phyloP scores from a whole-genome alignment of 1,140 invertebrate genomes.

The Drosophila arizonae region DNA sequence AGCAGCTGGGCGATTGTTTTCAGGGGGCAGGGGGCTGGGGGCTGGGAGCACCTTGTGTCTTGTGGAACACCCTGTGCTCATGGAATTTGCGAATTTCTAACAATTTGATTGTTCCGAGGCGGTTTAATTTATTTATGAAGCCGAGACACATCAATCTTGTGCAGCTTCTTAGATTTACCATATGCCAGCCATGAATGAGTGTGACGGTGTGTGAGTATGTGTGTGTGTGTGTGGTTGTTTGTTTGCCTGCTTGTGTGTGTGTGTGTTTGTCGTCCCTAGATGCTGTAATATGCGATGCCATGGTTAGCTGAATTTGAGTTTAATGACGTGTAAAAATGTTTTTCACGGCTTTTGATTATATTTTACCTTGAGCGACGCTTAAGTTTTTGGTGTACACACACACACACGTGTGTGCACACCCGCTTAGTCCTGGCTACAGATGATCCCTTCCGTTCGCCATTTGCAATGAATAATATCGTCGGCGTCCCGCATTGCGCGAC shows the following conservation, averaged over 20 bases:
- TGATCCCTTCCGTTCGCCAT: conserved; percentile 78
- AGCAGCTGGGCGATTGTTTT: background rate
- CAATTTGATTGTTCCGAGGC: conserved; percentile 27
- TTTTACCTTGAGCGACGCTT: conserved; percentile 76
- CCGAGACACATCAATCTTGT: conserved; percentile 71
- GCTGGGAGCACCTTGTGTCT: background rate
- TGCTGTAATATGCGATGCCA: conserved; percentile 73
- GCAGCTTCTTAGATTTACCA: conserved; percentile 57
- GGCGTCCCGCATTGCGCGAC: conserved; percentile 9
- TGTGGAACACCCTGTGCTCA: background rate
- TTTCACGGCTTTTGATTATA: conserved; percentile 82
- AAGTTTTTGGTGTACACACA: conserved; percentile 51
- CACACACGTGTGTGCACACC: background rate
- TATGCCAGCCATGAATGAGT: conserved; percentile 27
- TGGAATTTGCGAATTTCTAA: conserved; percentile 27
- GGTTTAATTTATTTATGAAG: conserved; percentile 75
- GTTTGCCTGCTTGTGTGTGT: conserved; percentile 25
- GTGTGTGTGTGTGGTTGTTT: conserved; percentile 30
- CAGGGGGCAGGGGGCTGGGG: too few relatives aligned
- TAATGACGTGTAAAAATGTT: conserved; percentile 82
- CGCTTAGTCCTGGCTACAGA: conserved; percentile 37
- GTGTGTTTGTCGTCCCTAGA: conserved; percentile 41
- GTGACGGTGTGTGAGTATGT: conserved; percentile 22
- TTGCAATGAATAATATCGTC: conserved; percentile 75
- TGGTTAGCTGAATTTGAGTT: conserved; percentile 80